These are phyloP conservation scores for Cassiopea andromeda DNA, from an alignment of 30 jellyfish, hydroid and myxozoan genomes.

Conservation along the genomic window DNA sequence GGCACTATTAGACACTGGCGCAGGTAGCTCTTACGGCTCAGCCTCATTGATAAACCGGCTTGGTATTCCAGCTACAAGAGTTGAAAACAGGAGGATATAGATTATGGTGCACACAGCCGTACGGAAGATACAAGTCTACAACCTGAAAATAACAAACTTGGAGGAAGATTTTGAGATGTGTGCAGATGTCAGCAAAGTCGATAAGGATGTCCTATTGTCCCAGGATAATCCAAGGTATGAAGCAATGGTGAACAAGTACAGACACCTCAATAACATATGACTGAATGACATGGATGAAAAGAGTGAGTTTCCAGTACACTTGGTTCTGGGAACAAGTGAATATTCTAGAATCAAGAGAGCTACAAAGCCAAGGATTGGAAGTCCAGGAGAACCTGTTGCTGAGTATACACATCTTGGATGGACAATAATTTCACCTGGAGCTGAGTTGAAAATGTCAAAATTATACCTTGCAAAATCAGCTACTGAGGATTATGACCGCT, in stretches of 20 bases:
- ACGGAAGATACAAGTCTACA: conserved; percentile 19
- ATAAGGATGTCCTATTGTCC: conserved; percentile 41
- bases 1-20: conserved; percentile 76
- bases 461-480: conserved; percentile 38
- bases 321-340: conserved; percentile 54
- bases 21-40: conserved; percentile 73
- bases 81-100: conserved; percentile 39
- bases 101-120: conserved; percentile 53
- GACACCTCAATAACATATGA: conserved; percentile 22
- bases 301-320: conserved; percentile 41
- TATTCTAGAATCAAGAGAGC: conserved; percentile 32
- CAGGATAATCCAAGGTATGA: conserved; percentile 46
- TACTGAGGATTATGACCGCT: conserved; percentile 35
- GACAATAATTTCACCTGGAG: conserved; percentile 9
- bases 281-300: conserved; percentile 15
- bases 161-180: conserved; percentile 23
- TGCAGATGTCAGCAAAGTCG: conserved; percentile 46
- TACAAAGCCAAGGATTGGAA: conserved; percentile 47
- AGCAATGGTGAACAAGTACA: conserved; percentile 24
- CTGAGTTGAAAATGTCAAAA: background rate
- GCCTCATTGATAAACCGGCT: conserved; percentile 13
- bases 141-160: background rate
- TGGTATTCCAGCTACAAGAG: background rate
- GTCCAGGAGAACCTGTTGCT: conserved; percentile 3
- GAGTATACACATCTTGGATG: background rate